These are phyloP conservation scores for Agrypnus murinus DNA, from an alignment of 2,888 invertebrate genomes.

Conservation along the genomic window DNA sequence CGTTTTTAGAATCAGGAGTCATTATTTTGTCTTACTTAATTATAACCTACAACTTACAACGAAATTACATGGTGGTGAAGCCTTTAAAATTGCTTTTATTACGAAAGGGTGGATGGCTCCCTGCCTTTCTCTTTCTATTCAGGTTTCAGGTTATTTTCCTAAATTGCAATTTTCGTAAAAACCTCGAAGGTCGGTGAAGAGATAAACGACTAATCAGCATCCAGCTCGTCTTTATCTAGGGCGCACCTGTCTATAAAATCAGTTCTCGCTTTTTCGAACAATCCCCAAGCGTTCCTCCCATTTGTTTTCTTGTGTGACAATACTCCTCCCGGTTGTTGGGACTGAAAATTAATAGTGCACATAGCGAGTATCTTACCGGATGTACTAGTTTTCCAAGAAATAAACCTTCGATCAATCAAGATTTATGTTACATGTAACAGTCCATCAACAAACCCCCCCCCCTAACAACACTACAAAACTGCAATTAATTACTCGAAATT, in stretches of 20 bases:
- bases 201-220: constrained; percentile 32
- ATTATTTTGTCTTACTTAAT: constrained; percentile 22
- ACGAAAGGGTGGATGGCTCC: background rate
- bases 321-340: background rate
- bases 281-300: background rate
- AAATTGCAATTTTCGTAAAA: constrained; percentile 9
- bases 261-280: constrained; percentile 11
- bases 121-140: background rate
- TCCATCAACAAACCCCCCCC: constrained; percentile 32
- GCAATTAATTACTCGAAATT: constrained; percentile 47
- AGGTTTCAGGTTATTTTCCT: constrained; percentile 3
- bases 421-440: constrained; percentile 39
- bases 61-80: constrained; percentile 16
- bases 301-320: constrained; percentile 12
- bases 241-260: constrained; percentile 27
- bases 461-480: constrained; percentile 37
- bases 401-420: constrained; percentile 37
- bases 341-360: constrained; percentile 13
- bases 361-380: constrained; percentile 1
- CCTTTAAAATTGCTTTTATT: constrained; percentile 15
- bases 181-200: background rate
- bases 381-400: constrained; percentile 12
- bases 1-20: constrained; percentile 16
- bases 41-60: constrained; percentile 1
- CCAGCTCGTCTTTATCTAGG: constrained; percentile 23